Evolutionary conservation across 1,140 invertebrate species (phyloP).

Genomic region (Stegodyphus mimosarum): DNA sequence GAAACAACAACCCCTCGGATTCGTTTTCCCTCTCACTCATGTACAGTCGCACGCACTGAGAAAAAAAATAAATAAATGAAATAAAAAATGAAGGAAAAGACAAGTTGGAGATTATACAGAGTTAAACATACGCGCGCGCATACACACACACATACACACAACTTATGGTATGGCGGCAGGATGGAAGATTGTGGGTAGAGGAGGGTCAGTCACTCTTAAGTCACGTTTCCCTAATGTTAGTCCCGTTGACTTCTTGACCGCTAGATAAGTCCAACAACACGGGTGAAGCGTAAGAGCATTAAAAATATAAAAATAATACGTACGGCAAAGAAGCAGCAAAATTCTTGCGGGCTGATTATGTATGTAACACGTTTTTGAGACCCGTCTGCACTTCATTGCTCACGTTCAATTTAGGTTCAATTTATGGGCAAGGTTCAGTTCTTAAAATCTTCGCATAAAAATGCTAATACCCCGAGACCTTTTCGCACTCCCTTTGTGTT

Average conservation of each 20-base stretch:
- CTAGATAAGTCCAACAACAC: slow-evolving; percentile 34
- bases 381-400: slow-evolving; percentile 28
- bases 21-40: too few relatives aligned
- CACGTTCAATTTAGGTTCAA: slow-evolving; percentile 48
- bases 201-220: slow-evolving; percentile 9
- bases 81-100: background rate
- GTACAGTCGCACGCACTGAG: too few relatives aligned
- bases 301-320: background rate
- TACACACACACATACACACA: background rate
- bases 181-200: background rate
- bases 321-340: slow-evolving; percentile 13
- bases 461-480: too few relatives aligned
- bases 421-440: slow-evolving; percentile 26
- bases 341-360: slow-evolving; percentile 33
- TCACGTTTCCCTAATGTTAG: slow-evolving; percentile 36
- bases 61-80: background rate
- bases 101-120: slow-evolving; percentile 29
- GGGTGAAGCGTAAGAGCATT: background rate
- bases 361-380: slow-evolving; percentile 44
- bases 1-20: too few relatives aligned
- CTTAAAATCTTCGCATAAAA: background rate
- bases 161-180: background rate
- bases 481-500: too few relatives aligned
- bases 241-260: slow-evolving; percentile 49
- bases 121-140: background rate